Percentiles rank a stretch among this genome's conserved stretches.
Evolutionary conservation across 2,797 vertebrate genomes (phyloP).

Genomic region (Cyclopterus lumpus): DNA sequence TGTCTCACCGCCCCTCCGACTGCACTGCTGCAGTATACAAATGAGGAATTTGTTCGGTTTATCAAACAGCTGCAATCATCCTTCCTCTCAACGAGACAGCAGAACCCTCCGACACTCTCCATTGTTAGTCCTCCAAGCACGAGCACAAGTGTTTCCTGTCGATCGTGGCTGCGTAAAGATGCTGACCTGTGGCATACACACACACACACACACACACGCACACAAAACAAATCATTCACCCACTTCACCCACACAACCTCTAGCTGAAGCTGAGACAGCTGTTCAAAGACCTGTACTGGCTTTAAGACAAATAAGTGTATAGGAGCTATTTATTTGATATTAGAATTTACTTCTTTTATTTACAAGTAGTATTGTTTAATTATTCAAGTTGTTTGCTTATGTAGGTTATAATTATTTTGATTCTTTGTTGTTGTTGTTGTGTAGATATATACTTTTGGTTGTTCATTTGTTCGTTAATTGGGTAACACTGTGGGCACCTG

Average conservation of each 20-base stretch:
- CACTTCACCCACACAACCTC: slow-evolving; percentile 51
- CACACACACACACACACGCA: slow-evolving; percentile 17
- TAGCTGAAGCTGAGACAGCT: slow-evolving; percentile 16
- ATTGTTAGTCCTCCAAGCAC: slow-evolving; percentile 26
- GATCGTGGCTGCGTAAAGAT: slow-evolving; percentile 38
- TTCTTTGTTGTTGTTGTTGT: not conserved
- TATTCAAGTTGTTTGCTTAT: too few species aligned
- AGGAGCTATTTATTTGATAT: too few species aligned
- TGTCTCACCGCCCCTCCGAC: not conserved
- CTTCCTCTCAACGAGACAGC: not conserved
- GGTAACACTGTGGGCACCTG: too few species aligned
- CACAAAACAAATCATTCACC: slow-evolving; percentile 64
- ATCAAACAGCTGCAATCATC: slow-evolving; percentile 25
- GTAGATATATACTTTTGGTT: not conserved
- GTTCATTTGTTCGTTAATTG: too few species aligned
- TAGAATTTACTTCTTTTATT: too few species aligned
- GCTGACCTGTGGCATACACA: slow-evolving; percentile 57
- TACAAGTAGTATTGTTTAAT: too few species aligned
- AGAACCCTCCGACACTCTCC: slow-evolving; percentile 18
- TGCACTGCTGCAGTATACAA: not conserved
- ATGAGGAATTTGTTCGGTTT: slow-evolving; percentile 10
- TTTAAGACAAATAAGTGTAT: not conserved
- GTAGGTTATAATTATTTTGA: too few species aligned
- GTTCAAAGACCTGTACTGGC: slow-evolving; percentile 7
- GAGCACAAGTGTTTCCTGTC: slow-evolving; percentile 47